phyloP scores from a whole-genome alignment of 2,797 vertebrate species.

The Carduelis carduelis region DNA sequence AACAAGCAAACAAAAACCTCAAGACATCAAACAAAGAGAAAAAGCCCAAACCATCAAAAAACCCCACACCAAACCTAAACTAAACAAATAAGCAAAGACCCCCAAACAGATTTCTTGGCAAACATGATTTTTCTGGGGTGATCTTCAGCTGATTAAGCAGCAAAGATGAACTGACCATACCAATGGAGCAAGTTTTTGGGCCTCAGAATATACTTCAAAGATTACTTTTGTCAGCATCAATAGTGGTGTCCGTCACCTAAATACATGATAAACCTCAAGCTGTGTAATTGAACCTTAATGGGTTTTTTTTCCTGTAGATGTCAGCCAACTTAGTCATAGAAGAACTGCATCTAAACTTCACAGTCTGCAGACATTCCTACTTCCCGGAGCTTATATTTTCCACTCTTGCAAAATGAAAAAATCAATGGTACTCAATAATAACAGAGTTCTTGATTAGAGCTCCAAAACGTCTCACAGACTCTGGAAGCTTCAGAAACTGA shows the following conservation, averaged over 20 bases:
- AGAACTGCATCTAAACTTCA: neutral
- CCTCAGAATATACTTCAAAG: neutral
- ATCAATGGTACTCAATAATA: neutral
- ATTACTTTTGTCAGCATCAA: neutral
- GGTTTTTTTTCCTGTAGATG: neutral
- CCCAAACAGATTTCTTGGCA: fast-evolving
- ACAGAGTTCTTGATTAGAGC: neutral
- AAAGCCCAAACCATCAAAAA: neutral
- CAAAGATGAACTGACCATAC: neutral
- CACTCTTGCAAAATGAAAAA: neutral
- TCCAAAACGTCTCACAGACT: neutral
- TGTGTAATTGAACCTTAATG: fast-evolving
- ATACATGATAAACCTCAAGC: neutral
- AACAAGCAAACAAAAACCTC: neutral
- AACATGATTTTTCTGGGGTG: neutral
- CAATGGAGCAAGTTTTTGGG: neutral
- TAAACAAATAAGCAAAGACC: neutral
- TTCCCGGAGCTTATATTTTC: neutral
- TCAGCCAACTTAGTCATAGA: neutral
- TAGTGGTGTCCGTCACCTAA: neutral
- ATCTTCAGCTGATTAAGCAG: neutral
- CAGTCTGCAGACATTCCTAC: neutral
- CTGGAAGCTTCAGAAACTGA: neutral
- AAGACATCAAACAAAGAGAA: fast-evolving
- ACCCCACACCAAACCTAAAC: fast-evolving